Evolutionary conservation across 2,113 vertebrate genomes (phyloP).

Genomic region (Taurulus bubalis): DNA sequence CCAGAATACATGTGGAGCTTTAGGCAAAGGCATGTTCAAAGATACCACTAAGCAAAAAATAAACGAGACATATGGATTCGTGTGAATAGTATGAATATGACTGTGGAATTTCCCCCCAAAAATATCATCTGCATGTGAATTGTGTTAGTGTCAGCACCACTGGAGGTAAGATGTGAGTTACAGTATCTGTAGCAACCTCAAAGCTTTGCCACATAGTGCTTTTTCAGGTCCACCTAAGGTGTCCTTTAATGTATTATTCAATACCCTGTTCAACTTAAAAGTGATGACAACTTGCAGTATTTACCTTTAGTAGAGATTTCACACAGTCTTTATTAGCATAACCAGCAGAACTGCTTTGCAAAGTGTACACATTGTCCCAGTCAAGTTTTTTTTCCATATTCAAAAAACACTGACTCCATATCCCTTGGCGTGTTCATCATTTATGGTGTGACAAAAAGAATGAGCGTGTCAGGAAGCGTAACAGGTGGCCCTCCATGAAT

Average conservation of each 20-base stretch:
- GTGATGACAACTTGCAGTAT: background rate
- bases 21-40: background rate
- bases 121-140: background rate
- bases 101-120: too few relatives aligned
- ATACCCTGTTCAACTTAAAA: background rate
- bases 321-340: background rate
- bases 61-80: background rate
- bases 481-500: background rate
- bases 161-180: background rate
- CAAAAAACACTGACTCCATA: background rate
- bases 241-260: background rate
- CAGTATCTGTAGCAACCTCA: background rate
- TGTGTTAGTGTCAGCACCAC: background rate
- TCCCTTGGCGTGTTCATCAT: background rate
- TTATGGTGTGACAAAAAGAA: background rate
- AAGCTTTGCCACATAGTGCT: background rate
- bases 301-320: background rate
- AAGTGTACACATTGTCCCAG: background rate
- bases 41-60: background rate
- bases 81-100: background rate
- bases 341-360: conserved; percentile 10
- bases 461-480: background rate
- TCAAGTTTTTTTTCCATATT: background rate
- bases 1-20: too few relatives aligned
- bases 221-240: background rate